phyloP scores from a whole-genome alignment of 2,113 vertebrate genomes.

The Cyanoderma ruficeps region DNA sequence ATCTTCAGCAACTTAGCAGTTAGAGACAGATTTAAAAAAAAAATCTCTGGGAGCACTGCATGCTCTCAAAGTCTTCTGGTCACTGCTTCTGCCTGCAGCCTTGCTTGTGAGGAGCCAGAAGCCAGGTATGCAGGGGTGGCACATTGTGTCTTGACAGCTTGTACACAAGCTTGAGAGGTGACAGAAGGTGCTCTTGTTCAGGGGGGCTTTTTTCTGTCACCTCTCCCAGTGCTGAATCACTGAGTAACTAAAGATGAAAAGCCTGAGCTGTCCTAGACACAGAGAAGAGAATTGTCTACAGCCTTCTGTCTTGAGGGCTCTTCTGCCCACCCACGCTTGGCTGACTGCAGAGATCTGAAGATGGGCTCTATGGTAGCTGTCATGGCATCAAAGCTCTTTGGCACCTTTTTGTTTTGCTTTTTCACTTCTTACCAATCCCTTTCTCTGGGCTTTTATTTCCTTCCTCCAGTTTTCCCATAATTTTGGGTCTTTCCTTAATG shows the following conservation, averaged over 20 bases:
- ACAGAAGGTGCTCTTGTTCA: slow-evolving; percentile 1
- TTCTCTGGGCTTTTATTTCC: background rate
- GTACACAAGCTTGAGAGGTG: background rate
- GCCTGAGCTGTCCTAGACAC: background rate
- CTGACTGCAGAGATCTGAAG: slow-evolving; percentile 16
- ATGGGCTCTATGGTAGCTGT: slow-evolving; percentile 6
- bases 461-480: background rate
- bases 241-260: slow-evolving; percentile 4
- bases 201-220: background rate
- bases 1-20: background rate
- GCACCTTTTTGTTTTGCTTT: slow-evolving; percentile 8
- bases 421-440: background rate
- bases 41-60: background rate
- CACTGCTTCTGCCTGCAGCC: background rate
- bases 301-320: background rate
- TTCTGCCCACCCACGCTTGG: background rate
- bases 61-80: background rate
- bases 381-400: slow-evolving; percentile 15
- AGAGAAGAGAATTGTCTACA: background rate
- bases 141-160: background rate
- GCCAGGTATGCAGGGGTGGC: background rate
- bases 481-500: background rate
- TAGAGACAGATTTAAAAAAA: background rate
- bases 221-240: background rate
- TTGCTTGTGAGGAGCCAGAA: background rate